Evolutionary conservation across 2,113 vertebrate species (phyloP), one percentile per base, ranked within the genome.

Genomic region (Callipepla squamata): DNA sequence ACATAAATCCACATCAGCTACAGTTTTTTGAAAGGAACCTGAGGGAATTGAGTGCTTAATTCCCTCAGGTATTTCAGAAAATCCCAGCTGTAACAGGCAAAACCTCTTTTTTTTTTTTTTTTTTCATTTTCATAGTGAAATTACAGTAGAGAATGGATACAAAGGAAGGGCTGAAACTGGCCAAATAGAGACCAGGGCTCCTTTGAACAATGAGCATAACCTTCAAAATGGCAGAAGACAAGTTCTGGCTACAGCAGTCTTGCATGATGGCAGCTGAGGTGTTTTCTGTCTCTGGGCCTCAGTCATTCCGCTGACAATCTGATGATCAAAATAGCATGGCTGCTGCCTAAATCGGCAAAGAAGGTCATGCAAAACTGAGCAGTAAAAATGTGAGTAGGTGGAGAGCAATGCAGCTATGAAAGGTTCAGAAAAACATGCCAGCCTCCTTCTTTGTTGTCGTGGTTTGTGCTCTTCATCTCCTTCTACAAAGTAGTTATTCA

Each of bases 41-140:
- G 34, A 75, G 84, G 76, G 94, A 96, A 93, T 1, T 51, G 65
- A 51, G 38, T n/a, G 4, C 38, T 89, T 82, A 91, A 57, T 92
- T 95, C 93, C 89, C 68, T 61, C 2, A 80, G 85, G 85, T 51
- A 51, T 38, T 44, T 85, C 70, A 44, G 42, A 63, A 91, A 93
- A 87, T 66, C 61, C 59, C 85, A 87, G 5, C 25, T 77, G 50
- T 70, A 74, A 85, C 16, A 70, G 82, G 62, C 32, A 40, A 40
- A 1, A 0, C 7, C 38, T 4, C 51, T 2, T 63, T 88, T 61
- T n/a, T 30, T 55, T 63, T 36, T 36, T 36, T 36, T 73, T 70
- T 28, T 55, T 48, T 13, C 6, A 4, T 83, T 88, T 74, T 55
- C 79, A 77, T 45, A 55, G 11, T 34, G 34, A 91, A 90, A 57